phyloP scores from a whole-genome alignment of 35 echinoderm and acorn worm genomes.

The Ophioderma brevispina region DNA sequence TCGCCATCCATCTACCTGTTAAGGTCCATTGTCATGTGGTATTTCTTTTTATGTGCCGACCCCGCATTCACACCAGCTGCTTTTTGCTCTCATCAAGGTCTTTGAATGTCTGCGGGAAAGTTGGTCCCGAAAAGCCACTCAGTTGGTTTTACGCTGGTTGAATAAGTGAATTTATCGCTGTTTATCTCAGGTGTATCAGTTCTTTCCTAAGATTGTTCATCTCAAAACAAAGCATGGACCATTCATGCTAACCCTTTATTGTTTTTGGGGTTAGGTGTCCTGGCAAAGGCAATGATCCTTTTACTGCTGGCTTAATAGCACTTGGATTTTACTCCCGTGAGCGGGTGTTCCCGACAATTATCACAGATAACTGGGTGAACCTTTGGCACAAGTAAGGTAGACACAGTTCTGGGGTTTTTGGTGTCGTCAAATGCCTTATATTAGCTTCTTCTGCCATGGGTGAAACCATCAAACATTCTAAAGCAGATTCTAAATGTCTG shows the following conservation, averaged over 20 bases:
- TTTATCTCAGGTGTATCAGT: slow-evolving; percentile 19
- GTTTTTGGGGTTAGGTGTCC: background rate
- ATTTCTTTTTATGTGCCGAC: background rate
- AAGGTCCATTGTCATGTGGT: background rate
- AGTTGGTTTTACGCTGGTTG: background rate
- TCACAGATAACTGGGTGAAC: background rate
- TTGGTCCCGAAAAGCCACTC: slow-evolving; percentile 47
- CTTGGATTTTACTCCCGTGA: background rate
- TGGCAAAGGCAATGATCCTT: background rate
- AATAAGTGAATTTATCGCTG: slow-evolving; percentile 20
- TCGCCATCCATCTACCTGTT: background rate
- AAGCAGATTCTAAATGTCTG: too few relatives aligned
- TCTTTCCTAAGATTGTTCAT: slow-evolving; percentile 20
- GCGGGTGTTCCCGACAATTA: background rate
- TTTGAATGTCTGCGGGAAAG: slow-evolving; percentile 43
- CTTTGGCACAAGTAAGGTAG: background rate
- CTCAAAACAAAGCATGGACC: background rate
- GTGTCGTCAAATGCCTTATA: background rate
- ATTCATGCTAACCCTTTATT: background rate
- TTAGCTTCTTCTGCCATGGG: background rate
- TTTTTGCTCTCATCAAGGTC: slow-evolving; percentile 61
- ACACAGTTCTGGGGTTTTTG: background rate
- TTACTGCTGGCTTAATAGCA: background rate
- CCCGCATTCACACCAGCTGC: slow-evolving; percentile 30
- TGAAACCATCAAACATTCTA: background rate